Evolutionary conservation across 2,797 vertebrate species (phyloP).

Genomic region (Paguma larvata): DNA sequence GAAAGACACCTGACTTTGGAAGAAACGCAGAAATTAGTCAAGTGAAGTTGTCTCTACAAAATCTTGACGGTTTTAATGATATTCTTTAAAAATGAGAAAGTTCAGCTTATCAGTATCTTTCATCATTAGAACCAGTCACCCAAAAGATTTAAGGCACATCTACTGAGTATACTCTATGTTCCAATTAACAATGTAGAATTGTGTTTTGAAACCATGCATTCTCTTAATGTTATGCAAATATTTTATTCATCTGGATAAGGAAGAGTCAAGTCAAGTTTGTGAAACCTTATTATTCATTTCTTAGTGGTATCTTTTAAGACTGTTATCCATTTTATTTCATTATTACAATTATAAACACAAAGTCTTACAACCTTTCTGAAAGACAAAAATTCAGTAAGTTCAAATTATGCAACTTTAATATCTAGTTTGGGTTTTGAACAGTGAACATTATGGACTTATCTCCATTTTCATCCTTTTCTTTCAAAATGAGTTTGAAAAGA

Average conservation of each 20-base stretch:
- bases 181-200: constrained; percentile 37
- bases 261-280: constrained; percentile 2
- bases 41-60: neutral
- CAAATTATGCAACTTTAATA: constrained; percentile 31
- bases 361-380: constrained; percentile 3
- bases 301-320: constrained; percentile 14
- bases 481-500: constrained; percentile 76
- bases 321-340: constrained; percentile 56
- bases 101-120: constrained; percentile 42
- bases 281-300: constrained; percentile 48
- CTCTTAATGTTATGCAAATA: constrained; percentile 34
- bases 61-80: neutral
- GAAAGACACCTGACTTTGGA: constrained; percentile 29
- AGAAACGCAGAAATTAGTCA: constrained; percentile 49
- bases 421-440: neutral
- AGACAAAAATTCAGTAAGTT: constrained; percentile 20
- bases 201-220: constrained; percentile 36
- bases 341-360: neutral
- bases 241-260: constrained; percentile 21
- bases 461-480: neutral
- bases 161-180: neutral
- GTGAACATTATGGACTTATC: constrained; percentile 79
- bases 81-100: constrained; percentile 54
- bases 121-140: neutral
- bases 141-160: constrained; percentile 25